These are phyloP conservation scores for Syngnathus scovelli DNA, from an alignment of 2,113 vertebrate species.

Conservation along the genomic window DNA sequence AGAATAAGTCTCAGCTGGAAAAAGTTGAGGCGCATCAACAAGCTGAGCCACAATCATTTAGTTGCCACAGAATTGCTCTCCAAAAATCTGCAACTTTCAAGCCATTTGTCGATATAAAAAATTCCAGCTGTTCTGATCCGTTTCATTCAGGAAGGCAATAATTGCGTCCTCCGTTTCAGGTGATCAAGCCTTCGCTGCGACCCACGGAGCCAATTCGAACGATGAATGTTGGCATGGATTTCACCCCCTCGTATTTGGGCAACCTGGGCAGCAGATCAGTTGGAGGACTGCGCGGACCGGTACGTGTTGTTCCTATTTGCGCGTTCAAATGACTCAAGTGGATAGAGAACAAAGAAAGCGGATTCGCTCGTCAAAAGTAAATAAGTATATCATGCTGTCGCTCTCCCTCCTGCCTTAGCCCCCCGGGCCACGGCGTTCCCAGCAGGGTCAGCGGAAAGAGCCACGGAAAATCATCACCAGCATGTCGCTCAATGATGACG, in stretches of 20 bases:
- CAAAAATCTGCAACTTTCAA: background rate
- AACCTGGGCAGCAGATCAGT: constrained; percentile 83
- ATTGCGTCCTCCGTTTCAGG: constrained; percentile 62
- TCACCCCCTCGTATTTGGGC: constrained; percentile 87
- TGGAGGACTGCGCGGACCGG: constrained; percentile 79
- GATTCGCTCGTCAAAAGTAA: too few species aligned
- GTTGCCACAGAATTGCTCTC: background rate
- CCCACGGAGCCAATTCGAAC: constrained; percentile 78
- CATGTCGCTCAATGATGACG: constrained; percentile 84
- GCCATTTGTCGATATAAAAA: background rate
- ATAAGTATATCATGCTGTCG: too few species aligned
- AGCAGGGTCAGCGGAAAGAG: constrained; percentile 85
- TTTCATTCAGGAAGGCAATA: background rate
- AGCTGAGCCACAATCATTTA: background rate
- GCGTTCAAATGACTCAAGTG: too few species aligned
- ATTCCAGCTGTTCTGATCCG: background rate
- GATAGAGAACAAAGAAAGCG: too few species aligned
- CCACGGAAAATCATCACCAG: constrained; percentile 93
- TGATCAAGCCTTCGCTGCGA: constrained; percentile 86
- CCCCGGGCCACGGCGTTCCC: constrained; percentile 83
- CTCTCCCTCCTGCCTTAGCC: constrained; percentile 59
- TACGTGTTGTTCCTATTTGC: constrained; percentile 26
- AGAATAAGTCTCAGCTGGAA: background rate
- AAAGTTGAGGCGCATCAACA: background rate
- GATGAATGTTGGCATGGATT: constrained; percentile 88